These are phyloP conservation scores for Ochotona princeps DNA, from an alignment of 2,113 vertebrate species.

Conservation along the genomic window DNA sequence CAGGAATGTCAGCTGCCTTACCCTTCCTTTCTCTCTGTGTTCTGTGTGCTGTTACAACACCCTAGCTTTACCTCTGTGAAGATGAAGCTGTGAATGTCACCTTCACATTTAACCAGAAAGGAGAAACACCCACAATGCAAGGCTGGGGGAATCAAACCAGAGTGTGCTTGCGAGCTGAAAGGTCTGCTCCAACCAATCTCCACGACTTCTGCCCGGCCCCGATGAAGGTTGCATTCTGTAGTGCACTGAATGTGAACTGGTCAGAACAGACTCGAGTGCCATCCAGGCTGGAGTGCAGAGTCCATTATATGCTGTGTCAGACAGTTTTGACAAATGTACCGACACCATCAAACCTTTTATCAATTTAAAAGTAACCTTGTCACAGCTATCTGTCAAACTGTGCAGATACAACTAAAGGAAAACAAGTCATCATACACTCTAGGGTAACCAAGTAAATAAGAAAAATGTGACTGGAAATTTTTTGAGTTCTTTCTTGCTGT, in stretches of 20 bases:
- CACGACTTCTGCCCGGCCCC: neutral
- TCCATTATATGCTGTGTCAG: conserved; percentile 81
- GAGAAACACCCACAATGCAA: neutral
- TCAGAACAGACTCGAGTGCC: conserved; percentile 55
- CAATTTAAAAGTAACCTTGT: conserved; percentile 88
- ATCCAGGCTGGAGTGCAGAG: conserved; percentile 70
- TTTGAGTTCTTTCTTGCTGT: conserved; percentile 64
- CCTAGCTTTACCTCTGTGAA: neutral
- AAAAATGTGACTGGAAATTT: conserved; percentile 68
- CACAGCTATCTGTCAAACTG: conserved; percentile 86
- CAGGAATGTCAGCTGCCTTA: neutral
- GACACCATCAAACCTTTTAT: conserved; percentile 88
- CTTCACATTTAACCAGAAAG: conserved; percentile 34
- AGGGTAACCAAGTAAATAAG: conserved; percentile 81
- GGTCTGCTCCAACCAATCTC: conserved; percentile 25
- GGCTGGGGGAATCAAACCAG: neutral
- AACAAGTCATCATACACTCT: conserved; percentile 83
- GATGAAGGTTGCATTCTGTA: neutral
- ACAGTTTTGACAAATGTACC: conserved; percentile 87
- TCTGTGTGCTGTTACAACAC: neutral
- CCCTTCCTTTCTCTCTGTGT: neutral
- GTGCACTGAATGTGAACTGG: neutral
- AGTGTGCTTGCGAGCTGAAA: neutral
- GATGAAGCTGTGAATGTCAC: conserved; percentile 14
- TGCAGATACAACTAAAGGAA: conserved; percentile 83